A percentile compares a stretch with the other conserved stretches of the same genome.
phyloP scores from a whole-genome alignment of 2,888 invertebrate genomes.

The Sturmia bella region DNA sequence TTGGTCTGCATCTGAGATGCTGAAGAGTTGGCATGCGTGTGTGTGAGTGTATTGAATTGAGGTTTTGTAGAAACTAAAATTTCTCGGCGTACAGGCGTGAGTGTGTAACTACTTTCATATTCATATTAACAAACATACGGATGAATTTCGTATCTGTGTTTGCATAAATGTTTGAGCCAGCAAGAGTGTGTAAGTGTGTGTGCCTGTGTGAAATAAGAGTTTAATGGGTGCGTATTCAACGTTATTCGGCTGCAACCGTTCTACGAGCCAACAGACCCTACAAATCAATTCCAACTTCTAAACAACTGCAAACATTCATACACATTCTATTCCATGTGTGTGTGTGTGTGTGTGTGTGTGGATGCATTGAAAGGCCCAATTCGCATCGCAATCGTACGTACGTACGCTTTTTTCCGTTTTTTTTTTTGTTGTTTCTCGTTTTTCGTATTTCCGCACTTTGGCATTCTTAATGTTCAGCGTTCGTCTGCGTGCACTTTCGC shows the following conservation, averaged over 20 bases:
- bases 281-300: conserved; percentile 63
- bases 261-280: conserved; percentile 37
- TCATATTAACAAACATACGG: not conserved
- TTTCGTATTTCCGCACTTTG: conserved; percentile 53
- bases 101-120: conserved; percentile 25
- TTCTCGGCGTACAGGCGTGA: conserved; percentile 42
- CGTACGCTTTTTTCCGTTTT: conserved; percentile 41
- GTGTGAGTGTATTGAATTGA: conserved; percentile 25
- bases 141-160: not conserved
- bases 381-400: conserved; percentile 41
- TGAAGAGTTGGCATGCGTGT: conserved; percentile 5
- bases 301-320: conserved; percentile 24
- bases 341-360: no score
- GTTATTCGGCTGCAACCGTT: conserved; percentile 75
- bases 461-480: conserved; percentile 42
- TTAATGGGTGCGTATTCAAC: conserved; percentile 79
- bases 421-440: conserved; percentile 5
- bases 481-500: conserved; percentile 26
- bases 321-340: not conserved
- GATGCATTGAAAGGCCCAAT: conserved; percentile 27
- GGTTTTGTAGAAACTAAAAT: conserved; percentile 45
- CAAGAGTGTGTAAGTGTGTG: conserved; percentile 1
- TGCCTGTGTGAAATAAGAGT: conserved; percentile 46
- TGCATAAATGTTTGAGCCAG: not conserved
- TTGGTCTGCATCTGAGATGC: no score